These are phyloP conservation scores for Falco biarmicus DNA, from an alignment of 2,797 vertebrate genomes.

Conservation along the genomic window DNA sequence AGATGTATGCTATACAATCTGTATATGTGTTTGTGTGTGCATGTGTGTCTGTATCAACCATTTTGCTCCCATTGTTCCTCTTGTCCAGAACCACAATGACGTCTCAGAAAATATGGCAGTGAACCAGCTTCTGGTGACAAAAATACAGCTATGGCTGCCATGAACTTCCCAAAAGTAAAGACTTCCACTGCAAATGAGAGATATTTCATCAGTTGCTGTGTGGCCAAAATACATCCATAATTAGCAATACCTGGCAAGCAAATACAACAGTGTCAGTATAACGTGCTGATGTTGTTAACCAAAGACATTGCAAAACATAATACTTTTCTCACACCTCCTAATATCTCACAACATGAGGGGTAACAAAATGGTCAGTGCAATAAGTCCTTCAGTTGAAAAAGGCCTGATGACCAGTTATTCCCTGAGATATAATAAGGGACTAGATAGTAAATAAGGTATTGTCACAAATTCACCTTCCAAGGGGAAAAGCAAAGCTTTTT, in stretches of 20 bases:
- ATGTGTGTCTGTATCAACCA: rapidly evolving
- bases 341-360: background rate
- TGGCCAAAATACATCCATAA: background rate
- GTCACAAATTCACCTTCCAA: background rate
- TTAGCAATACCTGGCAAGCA: background rate
- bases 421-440: background rate
- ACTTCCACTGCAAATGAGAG: background rate
- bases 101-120: background rate
- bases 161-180: background rate
- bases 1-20: rapidly evolving
- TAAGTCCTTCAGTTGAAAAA: background rate
- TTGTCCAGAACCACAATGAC: background rate
- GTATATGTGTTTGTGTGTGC: rapidly evolving
- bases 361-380: background rate
- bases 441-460: background rate
- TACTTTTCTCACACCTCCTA: background rate
- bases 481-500: background rate
- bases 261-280: background rate
- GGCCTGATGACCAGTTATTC: background rate
- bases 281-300: background rate
- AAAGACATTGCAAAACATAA: background rate
- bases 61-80: background rate
- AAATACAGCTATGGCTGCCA: rapidly evolving
- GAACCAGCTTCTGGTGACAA: background rate
- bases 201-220: background rate